These are phyloP conservation scores for Sardina pilchardus DNA, from an alignment of 2,113 vertebrate species.

Conservation along the genomic window DNA sequence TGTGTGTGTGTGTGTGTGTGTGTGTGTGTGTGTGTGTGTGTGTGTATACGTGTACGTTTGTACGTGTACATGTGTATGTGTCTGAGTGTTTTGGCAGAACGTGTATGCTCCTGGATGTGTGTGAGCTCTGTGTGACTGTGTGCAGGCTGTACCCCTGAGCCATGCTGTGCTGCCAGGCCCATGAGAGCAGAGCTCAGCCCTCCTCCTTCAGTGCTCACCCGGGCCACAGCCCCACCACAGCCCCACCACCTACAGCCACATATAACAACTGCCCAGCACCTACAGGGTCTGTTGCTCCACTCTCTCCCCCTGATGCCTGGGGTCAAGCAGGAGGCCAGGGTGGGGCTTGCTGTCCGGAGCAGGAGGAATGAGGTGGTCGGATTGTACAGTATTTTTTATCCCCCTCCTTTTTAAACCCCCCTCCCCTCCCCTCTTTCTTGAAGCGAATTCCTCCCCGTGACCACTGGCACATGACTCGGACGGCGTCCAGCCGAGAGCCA, in stretches of 20 bases:
- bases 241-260: not conserved
- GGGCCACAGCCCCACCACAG: not conserved
- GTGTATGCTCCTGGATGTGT: not conserved
- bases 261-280: not conserved
- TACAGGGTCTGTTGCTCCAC: not conserved
- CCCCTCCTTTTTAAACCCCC: not conserved
- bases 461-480: slow-evolving; percentile 1
- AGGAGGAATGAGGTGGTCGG: not conserved
- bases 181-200: not conserved
- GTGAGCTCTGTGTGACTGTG: not conserved
- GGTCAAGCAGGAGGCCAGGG: not conserved
- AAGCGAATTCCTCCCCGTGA: not conserved
- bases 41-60: not conserved
- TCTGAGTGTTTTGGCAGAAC: not conserved
- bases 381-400: not conserved
- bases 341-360: not conserved
- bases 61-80: not conserved
- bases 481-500: not conserved
- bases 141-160: not conserved
- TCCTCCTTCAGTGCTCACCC: not conserved
- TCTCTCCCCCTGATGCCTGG: not conserved
- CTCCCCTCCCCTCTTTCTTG: not conserved
- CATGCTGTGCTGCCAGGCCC: not conserved
- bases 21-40: not conserved
- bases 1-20: not conserved